Evolutionary conservation across 2,113 vertebrate species (phyloP), one percentile per base, ranked within the genome.

Genomic region (Eira barbara): DNA sequence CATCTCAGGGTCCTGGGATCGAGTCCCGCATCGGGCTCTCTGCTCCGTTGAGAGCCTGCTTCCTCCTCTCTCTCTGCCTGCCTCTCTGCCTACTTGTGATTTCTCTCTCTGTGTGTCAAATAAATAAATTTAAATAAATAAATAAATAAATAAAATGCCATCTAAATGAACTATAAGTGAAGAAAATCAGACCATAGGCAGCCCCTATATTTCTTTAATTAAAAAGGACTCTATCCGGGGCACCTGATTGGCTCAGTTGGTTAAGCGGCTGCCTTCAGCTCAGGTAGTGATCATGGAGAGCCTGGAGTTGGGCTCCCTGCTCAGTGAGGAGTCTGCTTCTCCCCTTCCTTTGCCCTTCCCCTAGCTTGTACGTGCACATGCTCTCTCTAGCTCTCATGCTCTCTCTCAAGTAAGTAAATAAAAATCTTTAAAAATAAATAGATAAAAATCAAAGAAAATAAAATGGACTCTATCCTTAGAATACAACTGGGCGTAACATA

Each of bases 131-230:
- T 15, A 1, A 14, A 14, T n/a, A 52, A 52, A 47, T 9, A 47
- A 47, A 47, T 47, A 47, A 47, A 47, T 9, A 17, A 52, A 52
- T 89, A 90, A 94, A 92, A 94, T 71, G 82, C 47, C 94, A 29
- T 89, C 67, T 23, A 94, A 79, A 11, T 85, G 2, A 95, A 78
- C 23, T 36, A 14, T 42, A 95, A 59, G 12, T 65, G 45, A 90
- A 95, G 42, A 85, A 94, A 95, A 96, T 63, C 9, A 79, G 59
- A 95, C 59, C 76, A 31, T 34, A 85, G n/a, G 27, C 4, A 93
- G 86, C 5, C 57, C 82, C 80, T 73, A 6, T 57, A 81, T 85
- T 95, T 84, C 74, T 93, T 85, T 36, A 80, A 65, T 69, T 69
- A 91, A 96, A 84, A 73, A 52, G 29, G 42, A 52, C 36, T 80